These are phyloP conservation scores for Hydrotaea diabolus DNA, from an alignment of 2,888 invertebrate genomes.

Conservation along the genomic window DNA sequence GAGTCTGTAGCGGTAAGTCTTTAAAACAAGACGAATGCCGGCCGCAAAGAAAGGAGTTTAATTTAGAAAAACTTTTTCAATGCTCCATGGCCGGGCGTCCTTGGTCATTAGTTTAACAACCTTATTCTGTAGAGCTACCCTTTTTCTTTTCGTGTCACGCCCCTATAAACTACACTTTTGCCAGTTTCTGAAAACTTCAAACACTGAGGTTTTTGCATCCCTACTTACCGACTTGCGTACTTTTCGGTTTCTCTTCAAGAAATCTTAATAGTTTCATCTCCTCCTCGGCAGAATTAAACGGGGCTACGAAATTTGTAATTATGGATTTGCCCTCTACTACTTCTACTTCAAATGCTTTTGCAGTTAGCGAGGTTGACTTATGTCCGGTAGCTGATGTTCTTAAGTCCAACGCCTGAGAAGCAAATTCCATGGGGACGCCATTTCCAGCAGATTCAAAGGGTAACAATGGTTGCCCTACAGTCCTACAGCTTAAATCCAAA, in stretches of 20 bases:
- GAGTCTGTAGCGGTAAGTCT: no score
- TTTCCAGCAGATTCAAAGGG: conserved; percentile 61
- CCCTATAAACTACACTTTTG: no score
- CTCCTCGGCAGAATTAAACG: conserved; percentile 74
- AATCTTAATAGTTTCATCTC: conserved; percentile 74
- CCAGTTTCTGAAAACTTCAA: no score
- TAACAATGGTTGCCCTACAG: conserved; percentile 47
- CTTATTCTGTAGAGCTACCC: no score
- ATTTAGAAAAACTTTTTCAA: no score
- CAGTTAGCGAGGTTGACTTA: conserved; percentile 59
- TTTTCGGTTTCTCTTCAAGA: conserved; percentile 67
- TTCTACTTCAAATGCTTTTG: conserved; percentile 61
- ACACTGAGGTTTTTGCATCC: neutral
- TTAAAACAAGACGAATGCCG: no score
- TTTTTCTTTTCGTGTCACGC: no score
- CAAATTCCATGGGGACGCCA: conserved; percentile 26
- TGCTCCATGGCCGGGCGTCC: no score
- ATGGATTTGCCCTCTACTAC: neutral
- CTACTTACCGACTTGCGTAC: conserved; percentile 47
- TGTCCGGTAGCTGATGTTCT: neutral
- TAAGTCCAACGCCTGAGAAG: conserved; percentile 1
- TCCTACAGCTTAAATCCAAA: conserved; percentile 67
- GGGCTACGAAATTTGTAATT: no score
- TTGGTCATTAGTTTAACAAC: no score
- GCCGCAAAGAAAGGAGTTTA: no score